Percentiles rank a stretch among this genome's conserved stretches.
Evolutionary conservation across 2,888 invertebrate genomes (phyloP).

Genomic region (Ptilodon capucinus): DNA sequence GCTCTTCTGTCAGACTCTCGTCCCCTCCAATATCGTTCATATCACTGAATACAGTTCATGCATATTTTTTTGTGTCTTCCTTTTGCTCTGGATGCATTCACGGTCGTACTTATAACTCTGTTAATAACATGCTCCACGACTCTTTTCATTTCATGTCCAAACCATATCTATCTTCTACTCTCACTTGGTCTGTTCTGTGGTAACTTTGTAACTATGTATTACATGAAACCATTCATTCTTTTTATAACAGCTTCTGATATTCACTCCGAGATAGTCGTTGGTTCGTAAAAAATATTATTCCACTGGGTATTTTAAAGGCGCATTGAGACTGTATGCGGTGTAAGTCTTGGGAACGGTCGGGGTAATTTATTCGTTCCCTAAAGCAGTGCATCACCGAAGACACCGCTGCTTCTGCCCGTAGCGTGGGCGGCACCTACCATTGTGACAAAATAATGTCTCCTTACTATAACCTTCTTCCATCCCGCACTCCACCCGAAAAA

Average conservation of each 20-base stretch:
- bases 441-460: slow-evolving; percentile 81
- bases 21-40: too few relatives aligned
- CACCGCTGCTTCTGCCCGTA: slow-evolving; percentile 64
- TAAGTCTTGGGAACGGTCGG: slow-evolving; percentile 59
- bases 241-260: background rate
- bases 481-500: slow-evolving; percentile 46
- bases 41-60: too few relatives aligned
- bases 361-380: slow-evolving; percentile 79
- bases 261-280: slow-evolving; percentile 24
- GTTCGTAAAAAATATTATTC: slow-evolving; percentile 53
- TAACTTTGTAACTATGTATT: too few relatives aligned
- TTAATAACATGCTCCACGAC: too few relatives aligned
- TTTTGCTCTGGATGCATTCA: too few relatives aligned
- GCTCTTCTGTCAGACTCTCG: too few relatives aligned
- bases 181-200: too few relatives aligned
- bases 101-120: too few relatives aligned
- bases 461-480: slow-evolving; percentile 67
- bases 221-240: slow-evolving; percentile 1
- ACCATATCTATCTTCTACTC: too few relatives aligned
- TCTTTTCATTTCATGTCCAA: too few relatives aligned
- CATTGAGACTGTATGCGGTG: slow-evolving; percentile 61
- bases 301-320: slow-evolving; percentile 57
- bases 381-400: slow-evolving; percentile 80
- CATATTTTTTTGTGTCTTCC: too few relatives aligned
- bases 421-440: slow-evolving; percentile 79